Evolutionary conservation across 2,888 invertebrate species (phyloP).

Genomic region (Erannis defoliaria): DNA sequence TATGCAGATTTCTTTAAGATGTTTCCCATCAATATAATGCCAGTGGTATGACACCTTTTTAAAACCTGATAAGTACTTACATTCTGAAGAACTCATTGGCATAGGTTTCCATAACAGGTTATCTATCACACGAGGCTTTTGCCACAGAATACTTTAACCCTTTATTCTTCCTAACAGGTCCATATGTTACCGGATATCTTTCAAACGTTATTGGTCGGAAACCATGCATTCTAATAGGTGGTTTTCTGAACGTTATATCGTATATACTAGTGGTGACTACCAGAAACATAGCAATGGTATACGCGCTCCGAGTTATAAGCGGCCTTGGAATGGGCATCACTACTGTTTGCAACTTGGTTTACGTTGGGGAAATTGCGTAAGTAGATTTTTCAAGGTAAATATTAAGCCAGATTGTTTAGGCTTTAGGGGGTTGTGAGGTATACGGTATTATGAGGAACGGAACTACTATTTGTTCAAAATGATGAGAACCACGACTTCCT

Average conservation of each 20-base stretch:
- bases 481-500: too few species aligned
- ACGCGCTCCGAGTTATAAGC: conserved; percentile 47
- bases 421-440: too few species aligned
- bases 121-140: neutral
- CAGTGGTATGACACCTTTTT: too few species aligned
- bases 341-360: conserved; percentile 50
- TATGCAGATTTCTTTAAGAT: too few species aligned
- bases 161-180: conserved; percentile 53
- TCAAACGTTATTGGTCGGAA: conserved; percentile 59
- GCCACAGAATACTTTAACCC: neutral
- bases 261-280: conserved; percentile 50
- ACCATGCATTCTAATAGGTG: conserved; percentile 55
- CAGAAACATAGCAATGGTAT: conserved; percentile 50
- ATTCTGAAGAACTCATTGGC: too few species aligned
- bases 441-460: too few species aligned
- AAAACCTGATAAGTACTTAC: too few species aligned
- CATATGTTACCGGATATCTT: conserved; percentile 54
- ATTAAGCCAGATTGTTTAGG: too few species aligned
- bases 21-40: too few species aligned
- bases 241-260: conserved; percentile 39
- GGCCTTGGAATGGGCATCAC: conserved; percentile 50
- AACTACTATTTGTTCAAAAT: too few species aligned
- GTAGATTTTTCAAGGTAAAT: conserved; percentile 30
- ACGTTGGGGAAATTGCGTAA: conserved; percentile 62
- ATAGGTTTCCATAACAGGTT: too few species aligned